A percentile compares a stretch with the other conserved stretches of the same genome.
Evolutionary conservation across 2,888 invertebrate species (phyloP).

Genomic region (Drosophila atroscutellata): DNA sequence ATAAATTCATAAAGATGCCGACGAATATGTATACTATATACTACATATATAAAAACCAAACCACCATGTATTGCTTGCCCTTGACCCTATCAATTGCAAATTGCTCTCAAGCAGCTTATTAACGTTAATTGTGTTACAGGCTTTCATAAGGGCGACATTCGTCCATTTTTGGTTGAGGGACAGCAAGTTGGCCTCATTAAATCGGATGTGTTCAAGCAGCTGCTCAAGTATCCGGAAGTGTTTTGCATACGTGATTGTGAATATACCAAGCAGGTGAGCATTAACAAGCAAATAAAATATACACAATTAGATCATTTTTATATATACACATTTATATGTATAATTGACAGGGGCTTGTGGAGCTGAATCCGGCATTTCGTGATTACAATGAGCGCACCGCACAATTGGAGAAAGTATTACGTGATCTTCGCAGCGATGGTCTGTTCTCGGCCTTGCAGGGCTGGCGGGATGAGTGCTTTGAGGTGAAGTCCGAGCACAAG

Average conservation of each 20-base stretch:
- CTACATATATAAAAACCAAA: not conserved
- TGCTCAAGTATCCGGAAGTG: conserved; percentile 93
- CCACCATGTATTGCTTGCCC: conserved; percentile 3
- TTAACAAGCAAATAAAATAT: conserved; percentile 4
- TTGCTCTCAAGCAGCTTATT: conserved; percentile 38
- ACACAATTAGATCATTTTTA: not conserved
- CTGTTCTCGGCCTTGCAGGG: conserved; percentile 93
- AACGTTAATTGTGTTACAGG: conserved; percentile 85
- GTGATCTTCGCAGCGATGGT: conserved; percentile 90
- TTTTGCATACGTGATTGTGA: conserved; percentile 84
- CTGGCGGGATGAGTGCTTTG: conserved; percentile 98
- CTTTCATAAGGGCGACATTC: conserved; percentile 91
- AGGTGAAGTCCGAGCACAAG: conserved; percentile 90
- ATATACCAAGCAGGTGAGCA: conserved; percentile 82
- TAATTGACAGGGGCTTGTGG: conserved; percentile 89
- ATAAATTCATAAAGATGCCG: not conserved
- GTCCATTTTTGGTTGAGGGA: conserved; percentile 94
- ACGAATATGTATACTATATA: not conserved
- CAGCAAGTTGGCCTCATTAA: conserved; percentile 95
- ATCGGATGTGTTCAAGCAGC: conserved; percentile 92
- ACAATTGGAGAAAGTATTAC: conserved; percentile 91
- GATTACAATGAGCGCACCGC: conserved; percentile 93
- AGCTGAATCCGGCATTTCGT: conserved; percentile 94
- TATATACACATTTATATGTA: conserved; percentile 5
- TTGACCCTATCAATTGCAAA: conserved; percentile 17